Percentiles rank a stretch among this genome's conserved stretches.
Conservation (phyloP, 2,888 invertebrate genomes). For the Drosophila quasianomalipes region DNA sequence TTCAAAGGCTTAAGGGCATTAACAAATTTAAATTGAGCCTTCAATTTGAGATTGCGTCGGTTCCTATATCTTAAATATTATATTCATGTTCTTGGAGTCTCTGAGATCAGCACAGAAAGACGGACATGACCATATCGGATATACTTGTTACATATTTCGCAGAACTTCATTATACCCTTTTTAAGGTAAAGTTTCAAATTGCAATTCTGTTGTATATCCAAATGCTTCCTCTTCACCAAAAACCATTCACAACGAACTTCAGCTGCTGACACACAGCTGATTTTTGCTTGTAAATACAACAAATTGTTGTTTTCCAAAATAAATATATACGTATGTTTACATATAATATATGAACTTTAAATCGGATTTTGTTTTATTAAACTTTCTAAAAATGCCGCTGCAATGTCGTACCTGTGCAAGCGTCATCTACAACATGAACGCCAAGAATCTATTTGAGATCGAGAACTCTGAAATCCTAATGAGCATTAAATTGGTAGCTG, state of each 20-base stretch:
- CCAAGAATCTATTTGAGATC: conserved; percentile 51
- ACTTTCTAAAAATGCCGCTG: conserved; percentile 48
- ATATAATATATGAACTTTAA: neutral
- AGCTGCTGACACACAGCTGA: neutral
- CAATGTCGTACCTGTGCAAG: conserved; percentile 61
- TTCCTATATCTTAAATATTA: conserved; percentile 8
- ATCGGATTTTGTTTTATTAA: neutral
- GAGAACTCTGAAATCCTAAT: conserved; percentile 40
- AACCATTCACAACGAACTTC: conserved; percentile 16
- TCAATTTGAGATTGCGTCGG: neutral
- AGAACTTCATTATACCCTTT: neutral
- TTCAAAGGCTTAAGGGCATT: neutral
- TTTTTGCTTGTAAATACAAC: neutral
- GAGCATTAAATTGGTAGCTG: conserved; percentile 44
- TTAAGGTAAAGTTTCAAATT: neutral
- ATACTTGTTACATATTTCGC: neutral
- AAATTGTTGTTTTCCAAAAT: neutral
- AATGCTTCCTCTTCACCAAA: conserved; percentile 22
- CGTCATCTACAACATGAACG: conserved; percentile 55
- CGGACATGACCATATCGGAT: neutral
- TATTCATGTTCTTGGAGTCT: neutral
- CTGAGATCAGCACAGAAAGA: neutral
- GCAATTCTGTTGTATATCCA: neutral
- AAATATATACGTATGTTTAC: neutral
- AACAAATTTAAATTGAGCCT: conserved; percentile 3